These are phyloP conservation scores for Drosophila paulistorum DNA, from an alignment of 1,140 invertebrate species.

Conservation along the genomic window DNA sequence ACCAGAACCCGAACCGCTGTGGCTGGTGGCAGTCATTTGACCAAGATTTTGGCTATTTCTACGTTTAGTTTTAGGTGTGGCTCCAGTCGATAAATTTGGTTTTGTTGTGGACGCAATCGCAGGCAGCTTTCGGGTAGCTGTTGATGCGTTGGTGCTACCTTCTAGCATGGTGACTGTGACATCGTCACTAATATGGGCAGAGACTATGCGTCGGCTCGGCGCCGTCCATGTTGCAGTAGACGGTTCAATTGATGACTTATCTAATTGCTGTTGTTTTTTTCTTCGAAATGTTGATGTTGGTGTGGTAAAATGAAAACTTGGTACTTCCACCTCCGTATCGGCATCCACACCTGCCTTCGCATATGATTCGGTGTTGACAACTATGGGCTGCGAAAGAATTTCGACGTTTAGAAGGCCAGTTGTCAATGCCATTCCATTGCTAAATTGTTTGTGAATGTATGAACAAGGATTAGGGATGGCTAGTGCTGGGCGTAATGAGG, in stretches of 20 bases:
- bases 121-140: constrained; percentile 12
- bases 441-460: constrained; percentile 18
- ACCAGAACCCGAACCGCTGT: not conserved
- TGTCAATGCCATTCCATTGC: constrained; percentile 27
- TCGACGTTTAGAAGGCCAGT: constrained; percentile 29
- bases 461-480: constrained; percentile 7
- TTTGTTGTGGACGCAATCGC: not conserved
- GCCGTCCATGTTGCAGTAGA: constrained; percentile 21
- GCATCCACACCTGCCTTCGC: constrained; percentile 4
- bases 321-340: not conserved
- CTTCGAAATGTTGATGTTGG: constrained; percentile 48
- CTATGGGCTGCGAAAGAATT: constrained; percentile 30
- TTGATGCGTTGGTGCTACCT: constrained; percentile 20
- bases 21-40: not conserved
- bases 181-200: constrained; percentile 6
- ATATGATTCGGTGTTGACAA: constrained; percentile 11
- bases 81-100: constrained; percentile 2
- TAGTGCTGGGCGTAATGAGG: not conserved
- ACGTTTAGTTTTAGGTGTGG: constrained; percentile 44
- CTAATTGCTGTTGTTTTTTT: constrained; percentile 32
- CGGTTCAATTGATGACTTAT: not conserved
- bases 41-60: constrained; percentile 21
- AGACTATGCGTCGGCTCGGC: constrained; percentile 14
- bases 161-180: constrained; percentile 26
- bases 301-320: constrained; percentile 46